phyloP scores from a whole-genome alignment of 23 tunicate species.

The Botrylloides violaceus region DNA sequence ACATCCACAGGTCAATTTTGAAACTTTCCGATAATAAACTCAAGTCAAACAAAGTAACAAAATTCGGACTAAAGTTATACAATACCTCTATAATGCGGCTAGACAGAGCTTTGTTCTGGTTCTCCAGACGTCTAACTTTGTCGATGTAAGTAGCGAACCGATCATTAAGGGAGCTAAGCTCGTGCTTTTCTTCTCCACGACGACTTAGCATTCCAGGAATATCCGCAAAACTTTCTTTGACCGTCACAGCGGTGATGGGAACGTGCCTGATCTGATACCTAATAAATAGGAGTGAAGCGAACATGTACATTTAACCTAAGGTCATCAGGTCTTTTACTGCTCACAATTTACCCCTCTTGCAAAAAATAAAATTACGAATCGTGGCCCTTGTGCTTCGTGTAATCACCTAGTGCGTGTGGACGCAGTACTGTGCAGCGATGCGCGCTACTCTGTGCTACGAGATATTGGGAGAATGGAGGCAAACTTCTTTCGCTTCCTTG shows the following conservation, averaged over 20 bases:
- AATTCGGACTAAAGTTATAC: too few relatives aligned
- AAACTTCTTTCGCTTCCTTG: too few relatives aligned
- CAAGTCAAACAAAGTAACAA: too few relatives aligned
- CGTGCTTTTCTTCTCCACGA: slow-evolving; percentile 84
- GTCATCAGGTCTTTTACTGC: neutral
- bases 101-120: slow-evolving; percentile 54
- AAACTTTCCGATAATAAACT: too few relatives aligned
- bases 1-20: too few relatives aligned
- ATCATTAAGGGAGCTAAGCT: slow-evolving; percentile 77
- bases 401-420: too few relatives aligned
- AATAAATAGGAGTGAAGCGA: neutral
- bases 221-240: slow-evolving; percentile 55
- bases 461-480: too few relatives aligned
- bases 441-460: too few relatives aligned
- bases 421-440: too few relatives aligned
- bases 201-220: slow-evolving; percentile 48
- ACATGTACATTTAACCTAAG: neutral
- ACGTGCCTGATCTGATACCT: slow-evolving; percentile 20
- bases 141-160: slow-evolving; percentile 93
- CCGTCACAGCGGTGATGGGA: slow-evolving; percentile 34
- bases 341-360: too few relatives aligned
- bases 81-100: slow-evolving; percentile 72
- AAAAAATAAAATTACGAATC: too few relatives aligned
- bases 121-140: slow-evolving; percentile 55
- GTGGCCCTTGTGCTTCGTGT: too few relatives aligned